phyloP scores from a whole-genome alignment of 2,797 vertebrate genomes.

The Brotula barbata region DNA sequence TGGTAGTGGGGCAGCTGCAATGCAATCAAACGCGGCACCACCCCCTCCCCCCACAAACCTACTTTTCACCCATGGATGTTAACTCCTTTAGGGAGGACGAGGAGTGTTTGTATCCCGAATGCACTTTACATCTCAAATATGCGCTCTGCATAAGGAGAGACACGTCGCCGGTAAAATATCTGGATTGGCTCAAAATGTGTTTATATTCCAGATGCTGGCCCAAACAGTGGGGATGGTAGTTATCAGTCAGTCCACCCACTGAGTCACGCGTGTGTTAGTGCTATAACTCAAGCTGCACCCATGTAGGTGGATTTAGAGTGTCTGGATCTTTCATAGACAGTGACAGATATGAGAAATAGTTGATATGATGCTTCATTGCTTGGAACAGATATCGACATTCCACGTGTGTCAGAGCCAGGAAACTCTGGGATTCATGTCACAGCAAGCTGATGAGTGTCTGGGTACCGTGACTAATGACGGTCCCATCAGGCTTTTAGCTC shows the following conservation, averaged over 20 bases:
- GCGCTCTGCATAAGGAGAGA: no score
- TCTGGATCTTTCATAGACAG: constrained; percentile 1
- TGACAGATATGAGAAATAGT: constrained; percentile 12
- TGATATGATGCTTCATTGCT: constrained; percentile 28
- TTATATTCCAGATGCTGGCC: constrained; percentile 3
- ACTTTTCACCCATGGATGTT: constrained; percentile 30
- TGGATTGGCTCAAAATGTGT: no score
- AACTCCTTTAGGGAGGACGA: constrained; percentile 10
- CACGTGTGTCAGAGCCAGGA: constrained; percentile 6
- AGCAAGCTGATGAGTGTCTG: constrained; percentile 30
- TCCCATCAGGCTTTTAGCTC: background rate
- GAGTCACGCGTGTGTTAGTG: constrained; percentile 50
- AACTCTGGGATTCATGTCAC: constrained; percentile 31
- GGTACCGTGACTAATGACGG: constrained; percentile 28
- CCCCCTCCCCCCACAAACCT: background rate
- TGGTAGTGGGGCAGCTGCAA: constrained; percentile 48
- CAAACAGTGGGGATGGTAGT: constrained; percentile 2
- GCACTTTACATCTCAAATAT: background rate
- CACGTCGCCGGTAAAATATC: no score
- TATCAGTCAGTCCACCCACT: constrained; percentile 53
- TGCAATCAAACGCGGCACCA: constrained; percentile 31
- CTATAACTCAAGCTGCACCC: constrained; percentile 20
- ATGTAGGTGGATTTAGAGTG: constrained; percentile 24
- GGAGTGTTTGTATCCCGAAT: background rate
- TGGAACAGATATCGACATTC: constrained; percentile 19